phyloP scores from a whole-genome alignment of 2,113 vertebrate species.

The Crotalus viridis region DNA sequence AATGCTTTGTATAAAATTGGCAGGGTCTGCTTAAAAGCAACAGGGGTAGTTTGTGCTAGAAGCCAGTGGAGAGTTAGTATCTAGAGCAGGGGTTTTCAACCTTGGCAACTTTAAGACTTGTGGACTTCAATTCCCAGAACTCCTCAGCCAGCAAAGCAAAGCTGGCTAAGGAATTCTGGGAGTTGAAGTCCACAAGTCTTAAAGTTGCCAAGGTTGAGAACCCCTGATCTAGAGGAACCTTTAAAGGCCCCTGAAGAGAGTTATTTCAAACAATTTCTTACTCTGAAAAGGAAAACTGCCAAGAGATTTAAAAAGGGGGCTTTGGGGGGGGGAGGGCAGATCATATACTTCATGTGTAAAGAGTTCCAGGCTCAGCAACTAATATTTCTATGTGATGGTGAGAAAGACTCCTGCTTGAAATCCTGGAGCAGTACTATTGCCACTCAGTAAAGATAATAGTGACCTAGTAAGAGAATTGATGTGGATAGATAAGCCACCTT shows the following conservation, averaged over 20 bases:
- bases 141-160: no score
- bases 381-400: not conserved
- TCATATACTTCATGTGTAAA: not conserved
- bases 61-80: constrained; percentile 10
- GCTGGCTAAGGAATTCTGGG: no score
- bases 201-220: no score
- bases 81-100: no score
- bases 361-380: not conserved
- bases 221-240: constrained; percentile 17
- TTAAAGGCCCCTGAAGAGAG: constrained; percentile 11
- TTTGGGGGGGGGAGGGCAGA: not conserved
- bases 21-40: constrained; percentile 43
- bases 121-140: no score
- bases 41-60: constrained; percentile 42
- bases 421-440: not conserved
- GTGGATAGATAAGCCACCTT: not conserved
- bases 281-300: not conserved
- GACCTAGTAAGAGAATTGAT: not conserved
- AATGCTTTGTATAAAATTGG: constrained; percentile 43
- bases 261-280: constrained; percentile 23
- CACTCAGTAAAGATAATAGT: not conserved
- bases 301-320: not conserved
- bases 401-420: not conserved
- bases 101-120: no score
- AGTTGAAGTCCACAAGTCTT: no score